phyloP scores from a whole-genome alignment of 2,113 vertebrate genomes.

The Myrmophylax atrothorax region DNA sequence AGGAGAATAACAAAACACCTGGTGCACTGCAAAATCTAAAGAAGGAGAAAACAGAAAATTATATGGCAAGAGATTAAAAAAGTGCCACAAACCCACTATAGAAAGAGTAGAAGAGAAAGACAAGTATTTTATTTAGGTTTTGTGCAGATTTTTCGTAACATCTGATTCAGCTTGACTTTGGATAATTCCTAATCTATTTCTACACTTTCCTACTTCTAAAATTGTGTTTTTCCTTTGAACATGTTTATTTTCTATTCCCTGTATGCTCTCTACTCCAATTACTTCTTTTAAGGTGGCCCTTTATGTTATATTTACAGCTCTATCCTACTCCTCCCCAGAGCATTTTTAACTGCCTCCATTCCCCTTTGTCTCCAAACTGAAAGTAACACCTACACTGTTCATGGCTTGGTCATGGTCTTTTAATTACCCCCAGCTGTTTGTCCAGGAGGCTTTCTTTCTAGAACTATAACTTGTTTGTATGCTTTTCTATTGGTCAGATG shows the following conservation, averaged over 20 bases:
- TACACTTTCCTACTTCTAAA: background rate
- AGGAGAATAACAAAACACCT: background rate
- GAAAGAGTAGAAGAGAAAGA: background rate
- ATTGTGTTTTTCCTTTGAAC: background rate
- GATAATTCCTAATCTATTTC: background rate
- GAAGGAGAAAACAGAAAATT: background rate
- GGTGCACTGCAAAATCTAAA: background rate
- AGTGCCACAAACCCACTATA: background rate
- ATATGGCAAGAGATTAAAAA: background rate
- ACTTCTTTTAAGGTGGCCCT: background rate
- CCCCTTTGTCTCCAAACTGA: background rate
- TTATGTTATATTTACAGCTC: background rate
- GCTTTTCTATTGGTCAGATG: background rate
- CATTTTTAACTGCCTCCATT: background rate
- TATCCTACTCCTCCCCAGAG: background rate
- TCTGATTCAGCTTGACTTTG: background rate
- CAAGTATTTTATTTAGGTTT: background rate
- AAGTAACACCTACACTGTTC: slow-evolving; percentile 12
- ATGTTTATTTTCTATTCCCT: background rate
- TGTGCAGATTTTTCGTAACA: accelerated
- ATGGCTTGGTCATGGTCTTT: background rate
- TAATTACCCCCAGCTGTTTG: background rate
- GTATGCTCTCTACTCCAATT: background rate
- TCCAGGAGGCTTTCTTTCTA: background rate
- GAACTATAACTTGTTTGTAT: background rate